A percentile compares a stretch with the other conserved stretches of the same genome.
Conservation (phyloP, 1,140 invertebrate species). For the Lineus longissimus region DNA sequence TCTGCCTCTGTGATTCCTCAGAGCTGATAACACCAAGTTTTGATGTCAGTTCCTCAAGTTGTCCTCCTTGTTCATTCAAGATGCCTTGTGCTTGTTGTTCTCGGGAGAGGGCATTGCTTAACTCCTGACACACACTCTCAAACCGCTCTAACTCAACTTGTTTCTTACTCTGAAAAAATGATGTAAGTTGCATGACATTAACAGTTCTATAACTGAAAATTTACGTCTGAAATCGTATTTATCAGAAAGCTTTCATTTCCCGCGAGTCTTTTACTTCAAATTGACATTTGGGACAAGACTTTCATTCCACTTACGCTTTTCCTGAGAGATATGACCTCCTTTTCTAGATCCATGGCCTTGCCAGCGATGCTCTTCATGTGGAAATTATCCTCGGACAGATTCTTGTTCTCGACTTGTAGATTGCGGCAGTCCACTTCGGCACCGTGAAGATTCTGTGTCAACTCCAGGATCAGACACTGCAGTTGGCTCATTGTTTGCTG, state of each 20-base stretch:
- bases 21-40: conserved; percentile 35
- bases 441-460: conserved; percentile 42
- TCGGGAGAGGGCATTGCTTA: conserved; percentile 39
- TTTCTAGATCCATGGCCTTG: not conserved
- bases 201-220: too few species aligned
- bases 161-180: conserved; percentile 26
- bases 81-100: conserved; percentile 46
- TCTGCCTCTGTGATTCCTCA: conserved; percentile 37
- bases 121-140: conserved; percentile 44
- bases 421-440: conserved; percentile 41
- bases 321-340: not conserved
- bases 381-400: not conserved
- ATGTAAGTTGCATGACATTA: not conserved
- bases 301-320: not conserved
- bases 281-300: too few species aligned
- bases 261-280: too few species aligned
- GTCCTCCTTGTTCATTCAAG: conserved; percentile 44
- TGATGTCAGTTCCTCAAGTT: conserved; percentile 37
- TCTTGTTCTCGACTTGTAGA: conserved; percentile 31
- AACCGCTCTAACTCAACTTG: conserved; percentile 42
- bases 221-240: too few species aligned
- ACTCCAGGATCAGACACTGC: conserved; percentile 43
- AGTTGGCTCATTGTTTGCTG: conserved; percentile 42
- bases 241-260: too few species aligned
- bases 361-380: not conserved